Evolutionary conservation across 2,888 invertebrate genomes (phyloP), one percentile per base, ranked within the genome.

Genomic region (Frankliniella intonsa): DNA sequence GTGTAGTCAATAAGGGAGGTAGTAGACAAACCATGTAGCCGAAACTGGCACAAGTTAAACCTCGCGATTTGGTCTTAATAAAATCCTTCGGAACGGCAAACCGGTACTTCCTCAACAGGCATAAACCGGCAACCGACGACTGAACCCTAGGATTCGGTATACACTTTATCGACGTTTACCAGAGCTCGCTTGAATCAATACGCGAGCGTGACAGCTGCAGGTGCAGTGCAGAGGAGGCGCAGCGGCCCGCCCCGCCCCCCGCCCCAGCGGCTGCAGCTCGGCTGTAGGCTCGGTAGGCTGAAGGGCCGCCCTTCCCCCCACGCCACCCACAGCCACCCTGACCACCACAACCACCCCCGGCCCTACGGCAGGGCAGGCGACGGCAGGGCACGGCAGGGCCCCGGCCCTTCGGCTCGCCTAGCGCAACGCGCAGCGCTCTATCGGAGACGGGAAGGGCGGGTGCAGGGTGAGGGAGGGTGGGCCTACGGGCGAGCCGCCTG

Each of bases 341-440:
- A 17, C 69, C 79, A 25, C 49, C 76, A 69, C 80, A 80, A 55
- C 27, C 82, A 50, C 76, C 49, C 80, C 22, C 14, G 80, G 79
- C 17, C 22, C 19, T 49, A 22, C 51, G n/a, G 65, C 3, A 22
- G 69, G 69, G 69, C 69, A 19, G 55, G 3, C 55, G 55, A 22
- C 51, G n/a, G 65, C 3, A 22, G 69, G 69, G 69, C 69, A 19
- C n/a, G 22, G 22, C 22, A 11, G 69, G 22, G 19, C 9, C 69
- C 69, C 14, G 12, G 22, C 69, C 69, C 69, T 19, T n/a, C 62
- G 19, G 14, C 17, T n/a, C 11, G 14, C 62, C 62, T 17, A 55
- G 14, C 62, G 19, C 62, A 62, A 62, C 17, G 19, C n/a, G 17
- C 62, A 62, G 17, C 19, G 38, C 14, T 14, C 11, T n/a, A 62